Conservation (phyloP, 1,140 invertebrate genomes). For the Meloidogyne exigua region DNA sequence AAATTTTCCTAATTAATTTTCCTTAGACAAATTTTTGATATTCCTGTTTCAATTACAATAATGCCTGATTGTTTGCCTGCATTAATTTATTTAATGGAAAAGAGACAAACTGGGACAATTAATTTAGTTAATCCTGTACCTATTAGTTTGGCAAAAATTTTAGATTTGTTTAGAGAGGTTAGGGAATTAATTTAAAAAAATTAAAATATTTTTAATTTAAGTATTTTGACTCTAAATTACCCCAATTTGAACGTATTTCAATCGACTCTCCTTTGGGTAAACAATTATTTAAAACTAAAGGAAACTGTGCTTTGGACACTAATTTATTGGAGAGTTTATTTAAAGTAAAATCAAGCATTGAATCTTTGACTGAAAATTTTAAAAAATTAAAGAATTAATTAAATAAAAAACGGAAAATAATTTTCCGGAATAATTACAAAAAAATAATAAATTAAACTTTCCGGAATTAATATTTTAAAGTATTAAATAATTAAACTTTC, state of each 20-base stretch:
- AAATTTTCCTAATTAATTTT: no score
- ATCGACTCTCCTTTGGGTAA: conserved; percentile 52
- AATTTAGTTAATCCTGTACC: conserved; percentile 61
- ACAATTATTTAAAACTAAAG: conserved; percentile 56
- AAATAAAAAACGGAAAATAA: conserved; percentile 5
- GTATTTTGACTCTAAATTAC: conserved; percentile 45
- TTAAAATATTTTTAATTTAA: conserved; percentile 27
- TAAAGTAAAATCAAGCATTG: conserved; percentile 36
- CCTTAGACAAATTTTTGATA: conserved; percentile 58
- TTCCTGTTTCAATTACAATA: conserved; percentile 62
- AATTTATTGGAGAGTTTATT: conserved; percentile 26
- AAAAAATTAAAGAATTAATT: conserved; percentile 22
- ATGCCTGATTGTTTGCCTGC: conserved; percentile 61
- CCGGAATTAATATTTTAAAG: no score
- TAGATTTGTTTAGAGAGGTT: conserved; percentile 61
- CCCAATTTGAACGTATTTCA: conserved; percentile 40
- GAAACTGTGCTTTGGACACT: conserved; percentile 61
- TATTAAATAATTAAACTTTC: no score
- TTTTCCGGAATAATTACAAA: no score
- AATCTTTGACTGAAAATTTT: conserved; percentile 43
- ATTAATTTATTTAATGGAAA: conserved; percentile 57
- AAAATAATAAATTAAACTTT: no score
- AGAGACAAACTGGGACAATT: conserved; percentile 49
- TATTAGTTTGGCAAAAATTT: conserved; percentile 56
- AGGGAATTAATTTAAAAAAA: neutral